These are phyloP conservation scores for Cheilosia urbana DNA, from an alignment of 2,888 invertebrate genomes.

Conservation along the genomic window DNA sequence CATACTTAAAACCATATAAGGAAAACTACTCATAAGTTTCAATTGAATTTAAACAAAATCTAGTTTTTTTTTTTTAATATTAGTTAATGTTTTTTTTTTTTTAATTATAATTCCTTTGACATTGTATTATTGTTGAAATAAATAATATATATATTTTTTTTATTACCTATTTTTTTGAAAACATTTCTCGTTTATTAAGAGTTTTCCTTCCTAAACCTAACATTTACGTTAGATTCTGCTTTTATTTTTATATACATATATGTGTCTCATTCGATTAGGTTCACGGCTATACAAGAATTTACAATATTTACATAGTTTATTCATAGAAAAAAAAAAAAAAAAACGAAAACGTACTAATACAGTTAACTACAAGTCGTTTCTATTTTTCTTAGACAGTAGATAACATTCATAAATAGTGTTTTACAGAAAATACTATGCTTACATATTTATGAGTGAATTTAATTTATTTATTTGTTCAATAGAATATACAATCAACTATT, in stretches of 20 bases:
- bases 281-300: conserved; percentile 67
- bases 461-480: background rate
- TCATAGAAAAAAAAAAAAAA: conserved; percentile 45
- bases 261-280: conserved; percentile 30
- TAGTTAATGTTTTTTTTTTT: conserved; percentile 1
- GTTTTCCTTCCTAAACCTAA: conserved; percentile 16
- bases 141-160: conserved; percentile 20
- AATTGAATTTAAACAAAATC: conserved; percentile 70
- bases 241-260: conserved; percentile 3
- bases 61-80: conserved; percentile 53
- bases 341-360: conserved; percentile 15
- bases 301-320: conserved; percentile 63
- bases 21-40: conserved; percentile 74
- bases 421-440: conserved; percentile 24
- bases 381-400: conserved; percentile 44
- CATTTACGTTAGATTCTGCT: conserved; percentile 17
- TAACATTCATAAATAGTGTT: conserved; percentile 50
- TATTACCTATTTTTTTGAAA: conserved; percentile 28
- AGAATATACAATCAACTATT: conserved; percentile 35
- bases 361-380: background rate
- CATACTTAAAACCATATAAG: conserved; percentile 69
- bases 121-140: conserved; percentile 30
- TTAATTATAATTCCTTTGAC: conserved; percentile 36
- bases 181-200: conserved; percentile 12
- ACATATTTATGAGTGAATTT: conserved; percentile 35